A percentile compares a stretch with the other conserved stretches of the same genome.
phyloP scores from a whole-genome alignment of 30 jellyfish, hydroid and myxozoan genomes.

The Aurelia sp. region DNA sequence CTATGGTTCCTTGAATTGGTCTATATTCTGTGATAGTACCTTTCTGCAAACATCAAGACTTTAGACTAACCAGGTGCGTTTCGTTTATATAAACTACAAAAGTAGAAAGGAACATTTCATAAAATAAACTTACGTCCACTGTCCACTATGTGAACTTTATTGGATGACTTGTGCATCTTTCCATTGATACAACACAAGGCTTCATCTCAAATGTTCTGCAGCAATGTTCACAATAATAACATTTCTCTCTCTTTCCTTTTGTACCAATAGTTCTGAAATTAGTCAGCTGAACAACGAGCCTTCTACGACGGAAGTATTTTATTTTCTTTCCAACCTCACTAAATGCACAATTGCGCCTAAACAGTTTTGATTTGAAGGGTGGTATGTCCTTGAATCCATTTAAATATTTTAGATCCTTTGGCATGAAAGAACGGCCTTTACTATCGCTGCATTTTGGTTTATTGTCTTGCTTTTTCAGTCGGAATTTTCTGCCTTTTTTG shows the following conservation, averaged over 20 bases:
- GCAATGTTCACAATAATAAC: not conserved
- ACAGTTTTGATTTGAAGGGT: not conserved
- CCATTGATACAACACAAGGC: not conserved
- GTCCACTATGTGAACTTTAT: not conserved
- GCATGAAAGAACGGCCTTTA: not conserved
- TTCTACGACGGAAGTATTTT: not conserved
- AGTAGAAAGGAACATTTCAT: not conserved
- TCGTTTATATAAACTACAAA: too few relatives aligned
- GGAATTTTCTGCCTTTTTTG: not conserved
- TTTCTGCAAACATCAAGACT: too few relatives aligned
- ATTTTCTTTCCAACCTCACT: not conserved
- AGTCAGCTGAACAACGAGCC: not conserved
- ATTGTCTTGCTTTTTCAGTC: not conserved
- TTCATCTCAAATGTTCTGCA: not conserved
- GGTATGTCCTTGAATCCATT: not conserved
- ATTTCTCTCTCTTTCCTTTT: not conserved
- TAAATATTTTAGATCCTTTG: not conserved
- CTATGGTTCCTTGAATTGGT: too few relatives aligned
- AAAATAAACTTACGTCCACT: not conserved
- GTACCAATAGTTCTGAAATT: not conserved
- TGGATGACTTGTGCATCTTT: not conserved
- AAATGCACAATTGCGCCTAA: too few relatives aligned
- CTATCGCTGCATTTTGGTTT: not conserved
- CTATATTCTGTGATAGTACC: too few relatives aligned
- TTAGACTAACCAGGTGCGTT: too few relatives aligned